These are phyloP conservation scores for Drosophila setifemur DNA, from an alignment of 1,140 invertebrate species.

Conservation along the genomic window DNA sequence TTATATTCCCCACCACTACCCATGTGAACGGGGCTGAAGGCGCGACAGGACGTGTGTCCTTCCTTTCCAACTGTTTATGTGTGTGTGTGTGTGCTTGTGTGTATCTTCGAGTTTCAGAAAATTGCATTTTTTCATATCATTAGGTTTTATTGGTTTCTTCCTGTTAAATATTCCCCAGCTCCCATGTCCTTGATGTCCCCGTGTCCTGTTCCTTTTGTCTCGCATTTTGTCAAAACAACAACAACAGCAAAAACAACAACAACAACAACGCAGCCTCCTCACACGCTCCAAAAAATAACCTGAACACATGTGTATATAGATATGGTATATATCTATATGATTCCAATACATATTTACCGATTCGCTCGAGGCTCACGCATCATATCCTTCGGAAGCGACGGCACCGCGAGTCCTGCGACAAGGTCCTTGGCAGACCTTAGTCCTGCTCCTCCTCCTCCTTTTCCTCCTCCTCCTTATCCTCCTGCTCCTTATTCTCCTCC, in stretches of 20 bases:
- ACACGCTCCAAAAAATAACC: constrained; percentile 63
- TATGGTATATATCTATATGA: neutral
- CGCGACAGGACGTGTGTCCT: constrained; percentile 2
- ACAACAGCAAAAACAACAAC: constrained; percentile 61
- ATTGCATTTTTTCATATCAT: constrained; percentile 82
- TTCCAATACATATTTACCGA: constrained; percentile 1
- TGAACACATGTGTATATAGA: constrained; percentile 9
- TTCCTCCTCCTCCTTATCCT: too few species aligned
- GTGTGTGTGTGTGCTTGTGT: constrained; percentile 12
- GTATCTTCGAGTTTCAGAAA: constrained; percentile 71
- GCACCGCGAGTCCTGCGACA: constrained; percentile 60
- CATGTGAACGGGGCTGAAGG: neutral
- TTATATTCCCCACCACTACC: too few species aligned
- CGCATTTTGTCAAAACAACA: constrained; percentile 64
- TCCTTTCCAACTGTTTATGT: neutral
- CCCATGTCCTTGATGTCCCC: constrained; percentile 6
- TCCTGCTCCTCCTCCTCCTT: neutral
- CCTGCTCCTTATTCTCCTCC: neutral
- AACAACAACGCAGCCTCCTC: too few species aligned
- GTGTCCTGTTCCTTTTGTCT: constrained; percentile 31
- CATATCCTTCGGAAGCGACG: constrained; percentile 62
- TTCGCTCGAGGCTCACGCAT: constrained; percentile 56
- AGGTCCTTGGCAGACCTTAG: constrained; percentile 52
- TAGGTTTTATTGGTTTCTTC: constrained; percentile 82
- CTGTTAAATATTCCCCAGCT: constrained; percentile 74